Conservation (phyloP, 2,113 vertebrate species). For the Azemiops feae region DNA sequence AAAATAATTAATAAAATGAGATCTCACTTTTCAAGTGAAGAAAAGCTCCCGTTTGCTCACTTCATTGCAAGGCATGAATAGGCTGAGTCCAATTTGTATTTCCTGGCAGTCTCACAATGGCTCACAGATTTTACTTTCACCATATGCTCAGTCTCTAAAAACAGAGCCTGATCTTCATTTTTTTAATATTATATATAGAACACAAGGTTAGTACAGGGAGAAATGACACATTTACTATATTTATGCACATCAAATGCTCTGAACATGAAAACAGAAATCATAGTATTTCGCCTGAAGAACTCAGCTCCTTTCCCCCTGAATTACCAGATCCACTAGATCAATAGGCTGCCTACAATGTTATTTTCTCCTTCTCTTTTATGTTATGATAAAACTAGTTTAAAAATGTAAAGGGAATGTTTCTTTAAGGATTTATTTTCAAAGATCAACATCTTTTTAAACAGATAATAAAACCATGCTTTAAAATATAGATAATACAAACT, state of each 20-base stretch:
- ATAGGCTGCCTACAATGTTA: background rate
- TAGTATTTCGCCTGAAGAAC: background rate
- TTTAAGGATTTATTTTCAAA: background rate
- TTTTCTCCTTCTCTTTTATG: background rate
- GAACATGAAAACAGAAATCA: background rate
- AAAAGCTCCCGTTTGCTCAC: background rate
- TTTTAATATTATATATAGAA: background rate
- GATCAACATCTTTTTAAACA: background rate
- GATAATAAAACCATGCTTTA: background rate
- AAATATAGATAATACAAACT: background rate
- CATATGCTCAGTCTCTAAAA: background rate
- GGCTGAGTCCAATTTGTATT: background rate
- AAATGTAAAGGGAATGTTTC: background rate
- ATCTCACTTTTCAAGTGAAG: background rate
- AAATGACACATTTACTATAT: background rate
- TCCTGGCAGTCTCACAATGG: background rate
- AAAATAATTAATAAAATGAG: background rate
- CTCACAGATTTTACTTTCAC: background rate
- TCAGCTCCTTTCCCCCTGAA: background rate
- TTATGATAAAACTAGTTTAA: background rate
- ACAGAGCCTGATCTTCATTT: background rate
- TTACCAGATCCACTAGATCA: background rate
- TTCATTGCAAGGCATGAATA: background rate
- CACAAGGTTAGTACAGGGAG: background rate
- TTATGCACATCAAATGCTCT: background rate